Evolutionary conservation across 2,888 invertebrate species (phyloP).

Genomic region (Tenthredo distinguenda): DNA sequence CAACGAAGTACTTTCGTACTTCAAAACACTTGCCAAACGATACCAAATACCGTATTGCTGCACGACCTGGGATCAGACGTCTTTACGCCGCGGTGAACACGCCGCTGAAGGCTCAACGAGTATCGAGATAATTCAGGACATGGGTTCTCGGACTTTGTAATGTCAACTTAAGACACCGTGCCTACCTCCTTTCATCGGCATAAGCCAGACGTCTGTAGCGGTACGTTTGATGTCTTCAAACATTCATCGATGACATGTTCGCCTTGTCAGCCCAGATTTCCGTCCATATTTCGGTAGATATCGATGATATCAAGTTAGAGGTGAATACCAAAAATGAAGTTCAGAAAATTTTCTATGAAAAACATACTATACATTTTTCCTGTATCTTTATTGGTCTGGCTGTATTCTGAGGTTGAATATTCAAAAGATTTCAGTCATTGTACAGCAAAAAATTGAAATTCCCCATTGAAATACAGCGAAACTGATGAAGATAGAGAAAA

Average conservation of each 20-base stretch:
- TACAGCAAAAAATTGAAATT: too few species aligned
- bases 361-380: background rate
- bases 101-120: background rate
- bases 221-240: background rate
- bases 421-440: background rate
- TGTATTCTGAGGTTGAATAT: background rate
- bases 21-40: slow-evolving; percentile 31
- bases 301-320: background rate
- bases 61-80: slow-evolving; percentile 22
- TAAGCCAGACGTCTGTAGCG: background rate
- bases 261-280: background rate
- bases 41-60: slow-evolving; percentile 26
- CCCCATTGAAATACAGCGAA: background rate
- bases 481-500: background rate
- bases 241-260: background rate
- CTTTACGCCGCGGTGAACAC: background rate
- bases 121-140: slow-evolving; percentile 5
- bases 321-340: background rate
- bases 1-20: slow-evolving; percentile 40
- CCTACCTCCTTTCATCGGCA: background rate
- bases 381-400: background rate
- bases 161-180: background rate
- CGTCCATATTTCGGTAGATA: background rate
- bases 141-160: background rate
- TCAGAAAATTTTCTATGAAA: background rate